Percentiles rank a stretch among this genome's conserved stretches.
These are phyloP conservation scores for Sinocyclocheilus grahami DNA, from an alignment of 2,113 vertebrate genomes.

Conservation along the genomic window DNA sequence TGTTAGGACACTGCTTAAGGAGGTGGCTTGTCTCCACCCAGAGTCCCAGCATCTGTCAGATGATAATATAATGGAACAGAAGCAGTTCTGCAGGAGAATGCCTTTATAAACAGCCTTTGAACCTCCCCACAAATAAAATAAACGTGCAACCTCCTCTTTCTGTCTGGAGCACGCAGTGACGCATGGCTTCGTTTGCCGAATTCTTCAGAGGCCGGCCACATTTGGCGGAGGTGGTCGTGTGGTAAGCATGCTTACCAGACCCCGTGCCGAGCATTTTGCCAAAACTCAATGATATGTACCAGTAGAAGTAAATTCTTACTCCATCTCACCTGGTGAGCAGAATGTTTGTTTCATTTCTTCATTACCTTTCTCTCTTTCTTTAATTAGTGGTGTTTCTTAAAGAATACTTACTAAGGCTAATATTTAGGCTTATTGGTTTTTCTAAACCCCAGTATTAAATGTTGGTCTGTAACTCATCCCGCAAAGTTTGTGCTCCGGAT, in stretches of 20 bases:
- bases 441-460: neutral
- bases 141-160: slow-evolving; percentile 50
- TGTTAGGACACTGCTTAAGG: slow-evolving; percentile 21
- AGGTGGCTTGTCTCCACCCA: slow-evolving; percentile 37
- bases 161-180: slow-evolving; percentile 51
- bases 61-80: slow-evolving; percentile 57
- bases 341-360: neutral
- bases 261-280: slow-evolving; percentile 39
- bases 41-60: slow-evolving; percentile 50
- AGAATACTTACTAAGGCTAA: neutral
- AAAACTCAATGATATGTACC: neutral
- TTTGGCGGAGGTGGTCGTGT: slow-evolving; percentile 50
- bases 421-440: neutral
- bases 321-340: neutral
- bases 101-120: slow-evolving; percentile 64
- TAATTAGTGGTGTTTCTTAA: neutral
- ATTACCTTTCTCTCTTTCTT: neutral
- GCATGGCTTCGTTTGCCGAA: slow-evolving; percentile 36
- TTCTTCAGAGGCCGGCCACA: slow-evolving; percentile 49
- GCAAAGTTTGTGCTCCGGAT: neutral
- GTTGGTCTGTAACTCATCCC: neutral
- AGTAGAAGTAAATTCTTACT: neutral
- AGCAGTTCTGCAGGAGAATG: slow-evolving; percentile 48
- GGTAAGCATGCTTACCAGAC: slow-evolving; percentile 53
- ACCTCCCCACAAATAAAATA: slow-evolving; percentile 56